Conservation (phyloP, 2,888 invertebrate genomes). For the Lapara coniferarum region DNA sequence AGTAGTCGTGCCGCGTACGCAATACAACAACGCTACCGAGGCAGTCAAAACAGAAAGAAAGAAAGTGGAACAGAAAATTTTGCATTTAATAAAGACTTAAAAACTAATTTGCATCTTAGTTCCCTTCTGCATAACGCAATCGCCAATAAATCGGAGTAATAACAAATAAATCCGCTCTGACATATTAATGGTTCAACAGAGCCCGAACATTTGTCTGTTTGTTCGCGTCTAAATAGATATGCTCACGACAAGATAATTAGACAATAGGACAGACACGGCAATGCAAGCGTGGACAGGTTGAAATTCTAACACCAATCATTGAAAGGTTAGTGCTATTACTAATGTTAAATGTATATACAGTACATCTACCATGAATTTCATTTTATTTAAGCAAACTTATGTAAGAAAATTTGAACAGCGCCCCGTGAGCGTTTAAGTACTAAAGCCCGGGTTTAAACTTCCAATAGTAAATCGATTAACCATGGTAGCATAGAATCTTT, state of each 20-base stretch:
- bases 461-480: too few relatives aligned
- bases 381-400: too few relatives aligned
- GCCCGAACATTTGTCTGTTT: conserved; percentile 3
- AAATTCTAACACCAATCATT: not conserved
- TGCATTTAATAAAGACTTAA: not conserved
- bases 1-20: too few relatives aligned
- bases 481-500: too few relatives aligned
- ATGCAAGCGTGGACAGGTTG: not conserved
- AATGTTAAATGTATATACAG: too few relatives aligned
- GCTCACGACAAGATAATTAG: not conserved
- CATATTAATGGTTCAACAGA: conserved; percentile 7
- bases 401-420: too few relatives aligned
- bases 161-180: not conserved
- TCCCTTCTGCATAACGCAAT: not conserved
- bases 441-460: too few relatives aligned
- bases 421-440: too few relatives aligned
- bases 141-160: conserved; percentile 28
- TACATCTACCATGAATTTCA: too few relatives aligned
- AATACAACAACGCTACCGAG: too few relatives aligned
- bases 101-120: not conserved
- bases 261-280: not conserved
- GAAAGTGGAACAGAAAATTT: too few relatives aligned
- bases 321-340: not conserved
- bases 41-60: too few relatives aligned
- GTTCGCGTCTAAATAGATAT: not conserved